A percentile compares a stretch with the other conserved stretches of the same genome.
Conservation (phyloP, 1,140 invertebrate genomes). For the Trichogramma pretiosum region DNA sequence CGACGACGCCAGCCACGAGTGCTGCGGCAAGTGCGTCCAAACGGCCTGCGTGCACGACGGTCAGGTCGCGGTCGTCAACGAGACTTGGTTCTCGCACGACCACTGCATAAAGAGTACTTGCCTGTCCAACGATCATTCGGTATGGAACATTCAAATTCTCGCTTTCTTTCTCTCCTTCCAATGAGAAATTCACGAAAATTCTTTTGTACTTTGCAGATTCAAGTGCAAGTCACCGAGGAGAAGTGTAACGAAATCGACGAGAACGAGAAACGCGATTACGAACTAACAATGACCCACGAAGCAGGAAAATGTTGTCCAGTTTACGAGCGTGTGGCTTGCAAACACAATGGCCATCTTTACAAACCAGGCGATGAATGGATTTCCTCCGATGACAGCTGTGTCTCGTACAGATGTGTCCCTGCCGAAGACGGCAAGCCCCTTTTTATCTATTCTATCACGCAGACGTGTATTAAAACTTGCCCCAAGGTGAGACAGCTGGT, state of each 20-base stretch:
- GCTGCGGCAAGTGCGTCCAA: conserved; percentile 58
- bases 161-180: background rate
- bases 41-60: conserved; percentile 53
- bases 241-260: conserved; percentile 39
- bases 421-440: conserved; percentile 41
- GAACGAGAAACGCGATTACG: conserved; percentile 40
- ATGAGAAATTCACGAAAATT: background rate
- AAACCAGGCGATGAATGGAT: conserved; percentile 51
- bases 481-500: conserved; percentile 28
- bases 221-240: conserved; percentile 38
- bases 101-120: conserved; percentile 53
- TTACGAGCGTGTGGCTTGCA: conserved; percentile 48
- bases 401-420: conserved; percentile 49
- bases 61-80: conserved; percentile 41
- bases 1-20: conserved; percentile 39
- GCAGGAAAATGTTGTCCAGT: conserved; percentile 50
- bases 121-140: conserved; percentile 44
- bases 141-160: conserved; percentile 30
- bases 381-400: conserved; percentile 49
- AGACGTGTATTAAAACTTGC: conserved; percentile 50
- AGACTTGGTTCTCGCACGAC: conserved; percentile 51
- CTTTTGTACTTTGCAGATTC: conserved; percentile 32
- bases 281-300: conserved; percentile 39
- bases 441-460: conserved; percentile 42
- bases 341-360: conserved; percentile 45